A percentile compares a stretch with the other conserved stretches of the same genome.
These are phyloP conservation scores for Caradrina kadenii DNA, from an alignment of 2,888 invertebrate species.

Conservation along the genomic window DNA sequence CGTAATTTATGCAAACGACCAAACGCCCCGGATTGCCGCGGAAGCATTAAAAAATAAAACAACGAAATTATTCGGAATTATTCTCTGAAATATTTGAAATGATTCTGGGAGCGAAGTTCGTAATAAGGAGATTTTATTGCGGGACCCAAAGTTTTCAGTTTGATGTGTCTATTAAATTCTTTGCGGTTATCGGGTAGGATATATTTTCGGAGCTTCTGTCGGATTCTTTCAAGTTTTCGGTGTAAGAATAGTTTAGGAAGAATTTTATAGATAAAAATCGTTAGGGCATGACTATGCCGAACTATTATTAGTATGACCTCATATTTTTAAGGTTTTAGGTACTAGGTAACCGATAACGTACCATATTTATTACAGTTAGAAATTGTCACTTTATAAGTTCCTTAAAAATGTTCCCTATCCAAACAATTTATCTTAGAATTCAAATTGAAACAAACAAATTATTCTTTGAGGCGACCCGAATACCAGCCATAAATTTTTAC, in stretches of 20 bases:
- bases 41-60: conserved; percentile 80
- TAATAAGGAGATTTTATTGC: conserved; percentile 76
- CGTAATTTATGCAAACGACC: conserved; percentile 81
- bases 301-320: conserved; percentile 34
- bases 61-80: conserved; percentile 66
- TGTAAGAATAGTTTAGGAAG: conserved; percentile 68
- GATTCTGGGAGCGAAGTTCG: conserved; percentile 68
- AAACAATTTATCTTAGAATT: conserved; percentile 39
- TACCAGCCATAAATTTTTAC: conserved; percentile 28
- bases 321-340: conserved; percentile 14
- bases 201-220: conserved; percentile 64
- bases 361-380: not conserved
- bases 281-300: conserved; percentile 56
- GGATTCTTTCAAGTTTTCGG: conserved; percentile 68
- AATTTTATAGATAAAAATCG: conserved; percentile 67
- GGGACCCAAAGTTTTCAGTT: conserved; percentile 72
- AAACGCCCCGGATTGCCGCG: conserved; percentile 64
- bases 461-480: conserved; percentile 30
- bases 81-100: conserved; percentile 62
- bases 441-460: conserved; percentile 38
- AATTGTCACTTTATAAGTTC: not conserved
- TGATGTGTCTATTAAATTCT: conserved; percentile 83
- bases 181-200: conserved; percentile 71
- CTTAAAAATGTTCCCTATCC: conserved; percentile 8
- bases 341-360: not conserved